Evolutionary conservation across 2,797 vertebrate genomes (phyloP).

Genomic region (Chrysocyon brachyurus): DNA sequence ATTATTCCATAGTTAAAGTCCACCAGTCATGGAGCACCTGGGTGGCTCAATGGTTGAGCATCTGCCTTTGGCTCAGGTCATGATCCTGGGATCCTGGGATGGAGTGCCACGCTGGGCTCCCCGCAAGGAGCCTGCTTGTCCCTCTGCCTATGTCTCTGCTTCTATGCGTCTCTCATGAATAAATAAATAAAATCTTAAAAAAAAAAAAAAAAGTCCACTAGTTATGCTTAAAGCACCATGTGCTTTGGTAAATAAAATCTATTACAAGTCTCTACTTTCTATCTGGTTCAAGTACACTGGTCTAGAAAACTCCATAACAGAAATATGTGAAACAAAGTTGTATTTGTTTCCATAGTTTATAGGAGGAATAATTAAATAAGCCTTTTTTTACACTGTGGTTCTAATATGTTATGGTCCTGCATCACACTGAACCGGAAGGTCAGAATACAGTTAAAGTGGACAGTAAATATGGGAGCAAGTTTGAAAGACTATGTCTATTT

Average conservation of each 20-base stretch:
- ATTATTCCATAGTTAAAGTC: conserved; percentile 11
- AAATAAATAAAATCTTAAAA: no score
- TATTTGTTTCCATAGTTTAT: not conserved
- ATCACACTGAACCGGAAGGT: not conserved
- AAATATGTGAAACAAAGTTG: not conserved
- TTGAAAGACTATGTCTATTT: not conserved
- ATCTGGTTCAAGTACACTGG: not conserved
- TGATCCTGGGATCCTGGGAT: no score
- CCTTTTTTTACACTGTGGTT: not conserved
- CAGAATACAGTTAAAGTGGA: not conserved
- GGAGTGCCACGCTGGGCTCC: no score
- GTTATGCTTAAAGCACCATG: not conserved
- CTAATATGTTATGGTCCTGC: not conserved
- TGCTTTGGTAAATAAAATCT: conserved; percentile 47
- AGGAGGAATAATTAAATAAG: not conserved
- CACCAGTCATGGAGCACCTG: not conserved
- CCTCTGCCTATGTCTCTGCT: no score
- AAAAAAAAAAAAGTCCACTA: not conserved
- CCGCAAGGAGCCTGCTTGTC: no score
- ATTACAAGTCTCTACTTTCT: not conserved
- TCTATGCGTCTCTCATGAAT: no score
- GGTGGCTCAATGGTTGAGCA: no score
- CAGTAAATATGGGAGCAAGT: not conserved
- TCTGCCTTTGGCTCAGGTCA: no score
- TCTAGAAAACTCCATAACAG: not conserved